These are phyloP conservation scores for Pseudochaenichthys georgianus DNA, from an alignment of 2,797 vertebrate genomes.

Conservation along the genomic window DNA sequence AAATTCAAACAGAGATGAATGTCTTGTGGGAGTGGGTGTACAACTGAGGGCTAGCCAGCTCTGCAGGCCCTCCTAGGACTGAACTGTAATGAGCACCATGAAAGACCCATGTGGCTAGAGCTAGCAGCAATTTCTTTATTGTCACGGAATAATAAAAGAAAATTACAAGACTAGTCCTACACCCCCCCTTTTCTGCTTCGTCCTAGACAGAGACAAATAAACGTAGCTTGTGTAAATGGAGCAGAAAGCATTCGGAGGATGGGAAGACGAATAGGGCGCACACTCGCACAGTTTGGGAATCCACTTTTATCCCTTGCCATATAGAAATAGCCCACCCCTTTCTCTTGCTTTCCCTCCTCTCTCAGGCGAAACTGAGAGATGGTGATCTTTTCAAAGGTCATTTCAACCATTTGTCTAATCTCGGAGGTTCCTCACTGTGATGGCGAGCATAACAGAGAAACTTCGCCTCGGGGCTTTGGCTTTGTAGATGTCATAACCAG, in stretches of 20 bases:
- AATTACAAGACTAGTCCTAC: slow-evolving; percentile 27
- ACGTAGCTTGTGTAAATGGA: slow-evolving; percentile 68
- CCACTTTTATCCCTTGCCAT: slow-evolving; percentile 68
- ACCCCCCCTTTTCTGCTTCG: slow-evolving; percentile 10
- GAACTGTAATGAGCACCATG: slow-evolving; percentile 62
- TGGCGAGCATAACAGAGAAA: slow-evolving; percentile 65
- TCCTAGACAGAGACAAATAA: slow-evolving; percentile 66
- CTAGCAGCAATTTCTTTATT: slow-evolving; percentile 37
- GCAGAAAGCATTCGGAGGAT: slow-evolving; percentile 54
- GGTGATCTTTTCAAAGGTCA: slow-evolving; percentile 83
- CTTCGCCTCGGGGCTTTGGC: slow-evolving; percentile 61
- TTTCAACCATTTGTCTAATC: slow-evolving; percentile 79
- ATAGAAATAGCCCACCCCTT: slow-evolving; percentile 56
- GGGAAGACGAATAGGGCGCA: slow-evolving; percentile 47
- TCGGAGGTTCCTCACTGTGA: slow-evolving; percentile 70
- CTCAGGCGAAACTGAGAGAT: slow-evolving; percentile 57
- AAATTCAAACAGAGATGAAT: slow-evolving; percentile 53
- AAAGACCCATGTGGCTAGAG: slow-evolving; percentile 46
- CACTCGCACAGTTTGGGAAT: slow-evolving; percentile 65
- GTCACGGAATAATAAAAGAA: slow-evolving; percentile 21
- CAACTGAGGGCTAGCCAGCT: slow-evolving; percentile 26
- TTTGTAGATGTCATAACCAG: slow-evolving; percentile 63
- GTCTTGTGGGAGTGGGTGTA: slow-evolving; percentile 41
- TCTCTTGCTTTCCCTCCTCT: slow-evolving; percentile 40
- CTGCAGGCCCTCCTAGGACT: slow-evolving; percentile 38